Percentiles rank a stretch among this genome's conserved stretches.
Conservation (phyloP, 2,888 invertebrate genomes). For the Pollenia labialis region DNA sequence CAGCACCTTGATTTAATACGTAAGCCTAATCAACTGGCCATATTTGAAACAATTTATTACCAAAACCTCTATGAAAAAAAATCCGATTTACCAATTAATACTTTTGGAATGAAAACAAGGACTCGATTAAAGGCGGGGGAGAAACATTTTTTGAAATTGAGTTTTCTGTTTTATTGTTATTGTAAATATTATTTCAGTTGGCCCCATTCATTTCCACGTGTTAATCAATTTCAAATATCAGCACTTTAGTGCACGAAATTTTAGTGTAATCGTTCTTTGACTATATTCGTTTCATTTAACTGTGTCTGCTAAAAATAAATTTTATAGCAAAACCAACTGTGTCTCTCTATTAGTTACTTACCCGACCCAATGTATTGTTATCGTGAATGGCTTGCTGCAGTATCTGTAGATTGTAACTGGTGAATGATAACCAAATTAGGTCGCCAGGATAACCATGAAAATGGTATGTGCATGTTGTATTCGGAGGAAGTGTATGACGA, state of each 20-base stretch:
- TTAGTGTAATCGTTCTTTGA: neutral
- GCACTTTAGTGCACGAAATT: neutral
- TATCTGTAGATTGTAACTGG: slow-evolving; percentile 92
- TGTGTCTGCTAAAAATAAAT: slow-evolving; percentile 7
- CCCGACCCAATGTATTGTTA: slow-evolving; percentile 84
- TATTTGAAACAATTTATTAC: too few relatives aligned
- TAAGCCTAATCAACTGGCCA: too few relatives aligned
- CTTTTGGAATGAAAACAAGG: too few relatives aligned
- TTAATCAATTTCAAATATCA: neutral
- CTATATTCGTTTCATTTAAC: slow-evolving; percentile 16
- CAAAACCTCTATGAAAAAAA: too few relatives aligned
- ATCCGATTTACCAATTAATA: too few relatives aligned
- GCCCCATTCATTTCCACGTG: too few relatives aligned
- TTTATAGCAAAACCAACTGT: neutral
- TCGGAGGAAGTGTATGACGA: slow-evolving; percentile 92
- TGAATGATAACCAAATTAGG: slow-evolving; percentile 94
- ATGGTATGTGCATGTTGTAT: slow-evolving; percentile 94
- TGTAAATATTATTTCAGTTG: too few relatives aligned
- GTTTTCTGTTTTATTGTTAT: too few relatives aligned
- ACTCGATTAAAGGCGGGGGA: too few relatives aligned
- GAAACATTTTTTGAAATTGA: too few relatives aligned
- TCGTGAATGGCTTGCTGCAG: slow-evolving; percentile 87
- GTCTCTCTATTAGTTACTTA: slow-evolving; percentile 77
- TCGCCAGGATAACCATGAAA: slow-evolving; percentile 92
- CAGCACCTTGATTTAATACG: too few relatives aligned